phyloP scores from a whole-genome alignment of 2,113 vertebrate species.

The Mustela lutreola region DNA sequence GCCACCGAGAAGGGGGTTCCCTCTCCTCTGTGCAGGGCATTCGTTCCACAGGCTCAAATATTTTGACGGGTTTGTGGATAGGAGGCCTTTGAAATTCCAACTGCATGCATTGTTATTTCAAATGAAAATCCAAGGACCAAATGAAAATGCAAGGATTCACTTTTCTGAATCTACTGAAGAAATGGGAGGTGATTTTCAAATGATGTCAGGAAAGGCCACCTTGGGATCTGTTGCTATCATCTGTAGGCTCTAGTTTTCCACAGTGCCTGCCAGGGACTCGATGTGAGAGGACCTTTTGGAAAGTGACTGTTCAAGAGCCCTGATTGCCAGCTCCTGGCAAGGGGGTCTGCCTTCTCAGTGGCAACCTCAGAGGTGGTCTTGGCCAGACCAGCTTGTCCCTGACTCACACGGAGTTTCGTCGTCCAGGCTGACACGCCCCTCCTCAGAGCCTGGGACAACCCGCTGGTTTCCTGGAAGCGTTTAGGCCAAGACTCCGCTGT shows the following conservation, averaged over 20 bases:
- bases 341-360: slow-evolving; percentile 47
- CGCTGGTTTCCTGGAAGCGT: slow-evolving; percentile 60
- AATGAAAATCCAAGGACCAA: not conserved
- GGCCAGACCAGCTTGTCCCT: slow-evolving; percentile 28
- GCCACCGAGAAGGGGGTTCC: not conserved
- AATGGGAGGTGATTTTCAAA: slow-evolving; percentile 30
- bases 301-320: not conserved
- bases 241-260: slow-evolving; percentile 25
- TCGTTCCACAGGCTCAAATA: not conserved
- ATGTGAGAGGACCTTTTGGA: slow-evolving; percentile 39
- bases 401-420: not conserved
- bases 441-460: not conserved
- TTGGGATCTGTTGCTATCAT: slow-evolving; percentile 29
- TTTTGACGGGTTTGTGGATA: not conserved
- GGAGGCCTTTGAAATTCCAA: not conserved
- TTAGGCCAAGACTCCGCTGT: slow-evolving; percentile 45
- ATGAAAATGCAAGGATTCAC: not conserved
- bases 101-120: not conserved
- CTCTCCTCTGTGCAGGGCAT: not conserved
- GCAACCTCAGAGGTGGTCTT: slow-evolving; percentile 57
- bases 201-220: slow-evolving; percentile 55
- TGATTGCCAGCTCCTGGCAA: slow-evolving; percentile 53
- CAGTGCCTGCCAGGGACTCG: slow-evolving; percentile 42
- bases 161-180: slow-evolving; percentile 2
- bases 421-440: slow-evolving; percentile 22